Percentiles rank a stretch among this genome's conserved stretches.
phyloP scores from a whole-genome alignment of 2,113 vertebrate species.

The Alces alces region DNA sequence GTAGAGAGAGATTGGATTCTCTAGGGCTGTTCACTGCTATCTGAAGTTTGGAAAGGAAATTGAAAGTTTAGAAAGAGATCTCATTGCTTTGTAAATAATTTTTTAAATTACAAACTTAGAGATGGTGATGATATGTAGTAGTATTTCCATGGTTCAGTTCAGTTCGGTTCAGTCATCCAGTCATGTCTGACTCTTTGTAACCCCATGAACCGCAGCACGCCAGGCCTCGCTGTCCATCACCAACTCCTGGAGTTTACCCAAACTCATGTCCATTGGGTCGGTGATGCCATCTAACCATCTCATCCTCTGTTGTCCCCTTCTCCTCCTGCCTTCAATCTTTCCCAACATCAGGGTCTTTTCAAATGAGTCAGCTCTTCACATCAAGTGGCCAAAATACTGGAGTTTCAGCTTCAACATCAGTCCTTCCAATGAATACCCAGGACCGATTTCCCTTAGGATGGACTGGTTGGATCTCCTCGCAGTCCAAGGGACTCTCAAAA shows the following conservation, averaged over 20 bases:
- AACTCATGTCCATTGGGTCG: not conserved
- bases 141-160: not conserved
- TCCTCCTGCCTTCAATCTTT: not conserved
- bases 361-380: not conserved
- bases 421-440: not conserved
- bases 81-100: not conserved
- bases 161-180: not conserved
- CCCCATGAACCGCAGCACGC: rapidly evolving
- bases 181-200: rapidly evolving
- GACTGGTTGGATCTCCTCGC: not conserved
- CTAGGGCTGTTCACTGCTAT: not conserved
- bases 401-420: not conserved
- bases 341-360: not conserved
- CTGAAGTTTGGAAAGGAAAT: not conserved
- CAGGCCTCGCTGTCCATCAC: not conserved
- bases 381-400: not conserved
- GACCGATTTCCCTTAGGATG: not conserved
- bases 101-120: not conserved
- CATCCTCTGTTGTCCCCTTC: not conserved
- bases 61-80: not conserved
- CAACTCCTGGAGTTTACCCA: not conserved
- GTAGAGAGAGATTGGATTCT: not conserved
- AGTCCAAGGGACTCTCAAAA: not conserved
- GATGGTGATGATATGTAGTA: not conserved
- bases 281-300: not conserved